Percentiles rank a stretch among this genome's conserved stretches.
These are phyloP conservation scores for Pachyramphus minor DNA, from an alignment of 2,113 vertebrate species.

Conservation along the genomic window DNA sequence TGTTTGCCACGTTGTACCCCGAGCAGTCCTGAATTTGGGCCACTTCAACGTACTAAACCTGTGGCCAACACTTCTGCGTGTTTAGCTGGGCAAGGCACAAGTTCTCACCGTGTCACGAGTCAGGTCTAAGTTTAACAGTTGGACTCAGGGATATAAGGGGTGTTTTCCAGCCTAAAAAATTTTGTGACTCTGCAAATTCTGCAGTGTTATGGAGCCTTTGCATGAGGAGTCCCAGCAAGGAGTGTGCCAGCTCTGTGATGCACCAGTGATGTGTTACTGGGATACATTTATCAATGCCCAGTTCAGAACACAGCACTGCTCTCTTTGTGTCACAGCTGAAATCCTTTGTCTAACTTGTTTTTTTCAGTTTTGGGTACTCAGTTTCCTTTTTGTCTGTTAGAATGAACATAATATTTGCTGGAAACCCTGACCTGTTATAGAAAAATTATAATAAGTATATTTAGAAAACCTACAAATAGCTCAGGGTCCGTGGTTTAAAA, in stretches of 20 bases:
- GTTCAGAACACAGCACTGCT: not conserved
- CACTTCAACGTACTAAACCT: not conserved
- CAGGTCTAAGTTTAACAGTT: not conserved
- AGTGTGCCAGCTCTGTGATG: not conserved
- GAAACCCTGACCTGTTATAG: not conserved
- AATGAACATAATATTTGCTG: not conserved
- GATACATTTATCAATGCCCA: not conserved
- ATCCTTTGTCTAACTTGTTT: not conserved
- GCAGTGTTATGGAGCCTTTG: not conserved
- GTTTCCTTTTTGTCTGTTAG: not conserved
- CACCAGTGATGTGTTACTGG: not conserved
- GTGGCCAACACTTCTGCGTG: not conserved
- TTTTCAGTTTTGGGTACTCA: not conserved
- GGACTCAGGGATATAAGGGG: not conserved
- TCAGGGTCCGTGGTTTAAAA: not conserved
- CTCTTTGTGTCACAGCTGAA: not conserved
- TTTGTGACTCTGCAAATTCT: not conserved
- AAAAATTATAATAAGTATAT: not conserved
- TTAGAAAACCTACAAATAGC: not conserved
- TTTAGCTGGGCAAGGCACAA: not conserved
- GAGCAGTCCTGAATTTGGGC: not conserved
- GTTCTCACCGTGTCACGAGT: not conserved
- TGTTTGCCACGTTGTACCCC: not conserved
- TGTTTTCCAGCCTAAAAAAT: not conserved
- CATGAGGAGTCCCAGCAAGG: not conserved